These are phyloP conservation scores for Lasioglossum morio DNA, from an alignment of 2,888 invertebrate species.

Conservation along the genomic window DNA sequence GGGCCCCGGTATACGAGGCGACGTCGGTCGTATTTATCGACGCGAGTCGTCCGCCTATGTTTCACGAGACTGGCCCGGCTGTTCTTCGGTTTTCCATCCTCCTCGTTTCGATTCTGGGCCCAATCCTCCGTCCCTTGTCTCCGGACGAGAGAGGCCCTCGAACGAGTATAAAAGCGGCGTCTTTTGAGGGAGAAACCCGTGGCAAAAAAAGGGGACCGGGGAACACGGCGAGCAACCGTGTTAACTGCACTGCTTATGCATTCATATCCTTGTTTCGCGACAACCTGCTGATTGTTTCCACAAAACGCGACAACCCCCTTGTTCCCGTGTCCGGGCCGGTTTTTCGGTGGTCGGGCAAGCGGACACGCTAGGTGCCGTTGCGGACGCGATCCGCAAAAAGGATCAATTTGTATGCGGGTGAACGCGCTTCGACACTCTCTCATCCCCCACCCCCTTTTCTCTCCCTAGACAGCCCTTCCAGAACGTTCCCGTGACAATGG, in stretches of 20 bases:
- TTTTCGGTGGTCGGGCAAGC: slow-evolving; percentile 70
- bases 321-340: slow-evolving; percentile 72
- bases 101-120: slow-evolving; percentile 37
- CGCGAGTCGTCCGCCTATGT: slow-evolving; percentile 65
- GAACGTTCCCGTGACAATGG: slow-evolving; percentile 60
- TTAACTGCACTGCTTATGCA: slow-evolving; percentile 82
- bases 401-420: slow-evolving; percentile 75
- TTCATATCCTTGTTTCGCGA: slow-evolving; percentile 82
- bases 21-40: slow-evolving; percentile 80
- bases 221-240: slow-evolving; percentile 80
- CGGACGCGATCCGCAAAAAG: slow-evolving; percentile 68
- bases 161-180: slow-evolving; percentile 75
- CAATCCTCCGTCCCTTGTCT: slow-evolving; percentile 44
- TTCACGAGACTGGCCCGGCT: slow-evolving; percentile 35
- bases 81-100: slow-evolving; percentile 17
- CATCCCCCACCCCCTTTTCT: slow-evolving; percentile 30
- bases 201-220: slow-evolving; percentile 73
- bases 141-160: slow-evolving; percentile 16
- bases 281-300: slow-evolving; percentile 82
- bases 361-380: slow-evolving; percentile 63
- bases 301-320: slow-evolving; percentile 81
- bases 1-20: slow-evolving; percentile 65
- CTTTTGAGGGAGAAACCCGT: slow-evolving; percentile 78
- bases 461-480: slow-evolving; percentile 25
- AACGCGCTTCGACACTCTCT: slow-evolving; percentile 63